These are phyloP conservation scores for Aspidiotus destructor DNA, from an alignment of 2,888 invertebrate genomes.

Conservation along the genomic window DNA sequence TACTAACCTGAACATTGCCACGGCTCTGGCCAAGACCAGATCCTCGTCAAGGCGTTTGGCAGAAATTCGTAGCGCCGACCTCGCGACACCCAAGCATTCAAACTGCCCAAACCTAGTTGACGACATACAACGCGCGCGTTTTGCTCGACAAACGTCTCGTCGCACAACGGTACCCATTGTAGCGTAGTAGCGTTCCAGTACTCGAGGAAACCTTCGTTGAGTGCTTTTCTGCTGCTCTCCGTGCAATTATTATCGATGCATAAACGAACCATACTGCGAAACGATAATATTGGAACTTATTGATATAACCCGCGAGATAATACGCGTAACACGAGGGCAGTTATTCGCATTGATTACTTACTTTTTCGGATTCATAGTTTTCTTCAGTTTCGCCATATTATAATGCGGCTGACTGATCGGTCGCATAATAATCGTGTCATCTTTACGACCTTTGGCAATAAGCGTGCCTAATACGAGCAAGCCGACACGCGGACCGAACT, in stretches of 20 bases:
- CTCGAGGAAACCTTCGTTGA: slow-evolving; percentile 79
- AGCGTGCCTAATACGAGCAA: slow-evolving; percentile 87
- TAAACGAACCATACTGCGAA: slow-evolving; percentile 52
- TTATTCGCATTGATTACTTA: not conserved
- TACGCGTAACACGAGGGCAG: not conserved
- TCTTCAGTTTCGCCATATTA: slow-evolving; percentile 16
- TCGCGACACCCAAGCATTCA: slow-evolving; percentile 79
- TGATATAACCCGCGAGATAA: not conserved
- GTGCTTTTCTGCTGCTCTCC: slow-evolving; percentile 44
- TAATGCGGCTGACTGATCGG: slow-evolving; percentile 43
- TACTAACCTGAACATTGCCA: slow-evolving; percentile 49
- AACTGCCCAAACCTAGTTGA: slow-evolving; percentile 71
- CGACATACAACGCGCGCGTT: slow-evolving; percentile 95
- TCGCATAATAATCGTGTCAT: slow-evolving; percentile 67
- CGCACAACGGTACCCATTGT: slow-evolving; percentile 96
- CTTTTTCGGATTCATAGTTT: slow-evolving; percentile 19
- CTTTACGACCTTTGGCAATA: slow-evolving; percentile 64
- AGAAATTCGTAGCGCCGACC: slow-evolving; percentile 80
- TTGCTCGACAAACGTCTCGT: slow-evolving; percentile 85
- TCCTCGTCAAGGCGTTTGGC: slow-evolving; percentile 67
- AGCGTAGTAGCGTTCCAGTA: slow-evolving; percentile 89
- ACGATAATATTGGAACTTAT: not conserved
- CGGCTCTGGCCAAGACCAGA: slow-evolving; percentile 94
- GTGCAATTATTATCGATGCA: slow-evolving; percentile 64
- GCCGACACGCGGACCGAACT: slow-evolving; percentile 92